Base-by-base conservation (phyloP, 2,113 vertebrate genomes). In the Nesoenas mayeri region DNA sequence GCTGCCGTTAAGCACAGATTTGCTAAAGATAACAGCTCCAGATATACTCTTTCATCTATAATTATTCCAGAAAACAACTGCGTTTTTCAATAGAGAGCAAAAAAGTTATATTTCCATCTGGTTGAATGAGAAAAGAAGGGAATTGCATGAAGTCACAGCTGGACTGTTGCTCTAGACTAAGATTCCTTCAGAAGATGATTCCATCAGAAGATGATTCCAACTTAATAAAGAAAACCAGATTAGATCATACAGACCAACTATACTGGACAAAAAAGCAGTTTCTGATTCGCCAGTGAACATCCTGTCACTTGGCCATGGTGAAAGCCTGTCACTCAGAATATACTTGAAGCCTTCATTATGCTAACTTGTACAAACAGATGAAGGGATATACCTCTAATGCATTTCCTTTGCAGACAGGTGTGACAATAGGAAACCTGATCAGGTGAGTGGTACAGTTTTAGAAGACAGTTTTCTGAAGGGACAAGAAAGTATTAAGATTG, bases 371-470 rank as follows among this genome's bases (percentile, higher is more conserved):
- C 60, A 94, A 97, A 48, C 13, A 95, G 75, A 92, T 93, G 44
- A 95, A 94, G 11, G 29, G 47, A 96, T 88, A 26, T 47, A 58
- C 61, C 58, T 75, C 64, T 81, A 94, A 94, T 40, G 10, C 36
- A 71, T 67, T 92, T 91, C 66, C 51, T 97, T 92, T 94, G 44
- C 57, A 94, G 92, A 91, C 79, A 96, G 80, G 56, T 97, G 86
- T 92, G 85, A 95, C 5, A 7, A 95, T 89, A 89, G 60, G 74
- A 97, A 97, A 96, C 73, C 47, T 95, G 70, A 97, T 97, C 95
- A 94, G 44, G 15, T 6, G 20, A 81, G 34, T 17, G 9, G 2
- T 65, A 62, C 34, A 29, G 51, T 18, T 88, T 93, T 69, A 96
- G 19, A 96, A 18, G 25, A 88, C 74, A 71, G 77, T 92, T 95